phyloP scores from a whole-genome alignment of 2,797 vertebrate species.

The Neosilurus mollespiculum region DNA sequence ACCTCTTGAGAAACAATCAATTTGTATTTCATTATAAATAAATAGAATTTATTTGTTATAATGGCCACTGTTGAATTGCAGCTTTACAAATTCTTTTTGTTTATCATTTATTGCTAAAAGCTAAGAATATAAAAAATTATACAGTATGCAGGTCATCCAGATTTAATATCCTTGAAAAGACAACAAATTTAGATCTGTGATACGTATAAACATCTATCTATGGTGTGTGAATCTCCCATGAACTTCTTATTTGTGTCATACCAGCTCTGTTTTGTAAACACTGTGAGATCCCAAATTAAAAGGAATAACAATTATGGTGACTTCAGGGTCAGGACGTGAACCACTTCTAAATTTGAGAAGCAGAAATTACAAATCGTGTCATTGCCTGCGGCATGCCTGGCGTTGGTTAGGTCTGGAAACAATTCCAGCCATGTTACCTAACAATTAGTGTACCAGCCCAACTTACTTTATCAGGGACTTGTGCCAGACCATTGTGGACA shows the following conservation, averaged over 20 bases:
- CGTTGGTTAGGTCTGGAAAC: constrained; percentile 59
- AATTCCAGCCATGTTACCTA: constrained; percentile 65
- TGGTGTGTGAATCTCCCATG: constrained; percentile 30
- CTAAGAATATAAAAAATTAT: not conserved
- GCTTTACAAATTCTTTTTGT: not conserved
- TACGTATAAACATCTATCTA: constrained; percentile 3
- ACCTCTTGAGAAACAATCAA: not conserved
- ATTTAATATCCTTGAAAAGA: constrained; percentile 29
- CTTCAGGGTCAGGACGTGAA: constrained; percentile 57
- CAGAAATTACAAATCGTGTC: constrained; percentile 55
- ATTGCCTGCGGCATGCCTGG: constrained; percentile 38
- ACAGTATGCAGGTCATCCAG: not conserved
- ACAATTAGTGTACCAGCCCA: constrained; percentile 67
- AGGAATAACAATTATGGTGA: constrained; percentile 58
- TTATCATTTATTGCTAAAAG: not conserved
- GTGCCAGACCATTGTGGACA: constrained; percentile 65
- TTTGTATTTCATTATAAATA: not conserved
- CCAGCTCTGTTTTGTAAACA: constrained; percentile 53
- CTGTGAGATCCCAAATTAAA: constrained; percentile 60
- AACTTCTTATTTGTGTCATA: constrained; percentile 58
- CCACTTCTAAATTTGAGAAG: constrained; percentile 56
- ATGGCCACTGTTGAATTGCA: not conserved
- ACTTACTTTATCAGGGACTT: constrained; percentile 58
- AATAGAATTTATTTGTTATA: not conserved
- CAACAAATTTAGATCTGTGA: not conserved